Evolutionary conservation across 2,113 vertebrate genomes (phyloP), one percentile per base, ranked within the genome.

Genomic region (Phoxinus phoxinus): DNA sequence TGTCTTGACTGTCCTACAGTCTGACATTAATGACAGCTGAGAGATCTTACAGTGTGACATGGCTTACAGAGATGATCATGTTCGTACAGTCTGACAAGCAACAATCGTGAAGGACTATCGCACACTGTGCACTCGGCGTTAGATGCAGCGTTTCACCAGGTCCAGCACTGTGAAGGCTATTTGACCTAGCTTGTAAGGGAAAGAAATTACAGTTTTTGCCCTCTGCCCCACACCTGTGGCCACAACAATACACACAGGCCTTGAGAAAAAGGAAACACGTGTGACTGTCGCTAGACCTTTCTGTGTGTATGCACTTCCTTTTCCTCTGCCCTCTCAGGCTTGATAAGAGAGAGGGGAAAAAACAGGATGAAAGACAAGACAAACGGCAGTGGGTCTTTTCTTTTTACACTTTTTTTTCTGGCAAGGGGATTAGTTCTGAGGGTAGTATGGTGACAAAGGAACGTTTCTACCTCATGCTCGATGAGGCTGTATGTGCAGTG

Each of bases 191-290:
- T 72, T 27, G 84, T 32, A 44, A 73, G 48, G 19, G 19, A 75
- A 71, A 46, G 80, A 83, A 86, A 56, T 84, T 88, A 48, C 79
- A 77, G 37, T 73, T 72, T 72, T 59, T 72, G 82, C 51, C 82
- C 75, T 72, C 56, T 9, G 23, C 59, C 80, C 82, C 71, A 63
- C 87, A 88, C 85, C 87, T 88, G 87, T 48, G 77, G 72, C 58
- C 72, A 89, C 1, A 87, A 90, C 63, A 25, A 85, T 89, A 87
- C 86, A 84, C 72, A 73, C 37, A 89, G 88, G 90, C 89, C 90
- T 91, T 90, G 92, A 90, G 81, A 86, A 80, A 88, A 48, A 87
- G 85, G 89, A 87, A 85, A 81, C 84, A 35, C 44, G 27, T 84
- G 83, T 21, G 84, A 82, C 83, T 56, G 56, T 85, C 78, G 59